A percentile compares a stretch with the other conserved stretches of the same genome.
These are phyloP conservation scores for Dicyrtoma fusca DNA, from an alignment of 2,888 invertebrate species.

Conservation along the genomic window DNA sequence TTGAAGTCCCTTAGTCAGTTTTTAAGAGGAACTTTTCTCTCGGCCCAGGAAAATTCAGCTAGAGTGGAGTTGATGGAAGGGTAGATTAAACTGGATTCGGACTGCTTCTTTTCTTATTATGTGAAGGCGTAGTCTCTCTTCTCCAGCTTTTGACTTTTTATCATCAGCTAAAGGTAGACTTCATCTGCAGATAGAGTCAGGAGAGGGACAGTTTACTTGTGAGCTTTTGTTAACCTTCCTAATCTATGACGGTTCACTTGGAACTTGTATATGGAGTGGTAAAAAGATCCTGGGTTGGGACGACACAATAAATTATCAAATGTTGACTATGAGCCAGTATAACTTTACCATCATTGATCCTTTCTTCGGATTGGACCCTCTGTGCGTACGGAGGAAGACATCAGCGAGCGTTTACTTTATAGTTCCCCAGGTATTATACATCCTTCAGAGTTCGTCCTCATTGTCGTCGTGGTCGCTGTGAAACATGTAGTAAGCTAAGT, in stretches of 20 bases:
- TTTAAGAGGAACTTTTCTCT: constrained; percentile 7
- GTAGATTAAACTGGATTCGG: constrained; percentile 39
- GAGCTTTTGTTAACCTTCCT: constrained; percentile 16
- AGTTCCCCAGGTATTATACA: too few relatives aligned
- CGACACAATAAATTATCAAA: constrained; percentile 45
- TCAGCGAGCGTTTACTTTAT: too few relatives aligned
- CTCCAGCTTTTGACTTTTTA: constrained; percentile 22
- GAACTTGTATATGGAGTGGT: constrained; percentile 2
- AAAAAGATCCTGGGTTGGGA: constrained; percentile 37
- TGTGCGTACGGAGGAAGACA: not conserved
- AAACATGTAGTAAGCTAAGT: not conserved
- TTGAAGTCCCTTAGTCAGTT: not conserved
- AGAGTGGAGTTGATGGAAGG: constrained; percentile 38
- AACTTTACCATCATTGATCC: not conserved
- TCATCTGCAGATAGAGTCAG: constrained; percentile 4
- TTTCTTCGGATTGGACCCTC: too few relatives aligned
- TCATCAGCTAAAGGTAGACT: constrained; percentile 14
- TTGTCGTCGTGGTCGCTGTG: too few relatives aligned
- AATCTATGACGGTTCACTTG: constrained; percentile 28
- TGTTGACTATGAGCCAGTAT: constrained; percentile 38
- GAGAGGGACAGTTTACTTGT: constrained; percentile 17
- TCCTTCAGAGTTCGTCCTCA: too few relatives aligned
- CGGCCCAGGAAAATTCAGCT: constrained; percentile 33
- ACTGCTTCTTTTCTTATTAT: constrained; percentile 31
- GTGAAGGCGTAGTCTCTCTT: constrained; percentile 35